Evolutionary conservation across 2,797 vertebrate species (phyloP).

Genomic region (Myotis planiceps): DNA sequence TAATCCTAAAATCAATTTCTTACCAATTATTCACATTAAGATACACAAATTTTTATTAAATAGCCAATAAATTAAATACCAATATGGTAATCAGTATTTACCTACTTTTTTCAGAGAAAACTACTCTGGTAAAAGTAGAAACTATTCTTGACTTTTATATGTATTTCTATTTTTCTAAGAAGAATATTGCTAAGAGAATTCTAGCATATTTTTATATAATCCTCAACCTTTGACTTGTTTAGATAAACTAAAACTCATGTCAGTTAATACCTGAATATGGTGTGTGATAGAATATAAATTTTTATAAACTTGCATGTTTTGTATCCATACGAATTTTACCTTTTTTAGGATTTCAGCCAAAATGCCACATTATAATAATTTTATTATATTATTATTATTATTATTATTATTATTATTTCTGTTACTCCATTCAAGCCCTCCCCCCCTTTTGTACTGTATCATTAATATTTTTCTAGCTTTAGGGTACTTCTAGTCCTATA

Average conservation of each 20-base stretch:
- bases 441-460: conserved; percentile 61
- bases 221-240: background rate
- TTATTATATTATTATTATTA: background rate
- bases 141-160: conserved; percentile 12
- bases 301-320: conserved; percentile 26
- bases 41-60: conserved; percentile 35
- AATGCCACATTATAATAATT: conserved; percentile 42
- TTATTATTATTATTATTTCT: conserved; percentile 53
- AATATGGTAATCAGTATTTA: conserved; percentile 39
- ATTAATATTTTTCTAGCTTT: conserved; percentile 86
- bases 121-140: background rate
- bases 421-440: conserved; percentile 15
- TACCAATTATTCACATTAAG: conserved; percentile 59
- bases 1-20: conserved; percentile 75
- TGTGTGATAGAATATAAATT: conserved; percentile 12
- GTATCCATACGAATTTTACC: background rate
- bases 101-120: conserved; percentile 26
- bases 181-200: conserved; percentile 45
- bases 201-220: conserved; percentile 35
- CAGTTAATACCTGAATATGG: conserved; percentile 38
- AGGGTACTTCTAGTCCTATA: conserved; percentile 87
- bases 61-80: background rate
- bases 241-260: conserved; percentile 30
- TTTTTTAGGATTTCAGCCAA: conserved; percentile 62
- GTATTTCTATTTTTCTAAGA: conserved; percentile 53